Conservation (phyloP, 2,113 vertebrate species). For the Bufo bufo region DNA sequence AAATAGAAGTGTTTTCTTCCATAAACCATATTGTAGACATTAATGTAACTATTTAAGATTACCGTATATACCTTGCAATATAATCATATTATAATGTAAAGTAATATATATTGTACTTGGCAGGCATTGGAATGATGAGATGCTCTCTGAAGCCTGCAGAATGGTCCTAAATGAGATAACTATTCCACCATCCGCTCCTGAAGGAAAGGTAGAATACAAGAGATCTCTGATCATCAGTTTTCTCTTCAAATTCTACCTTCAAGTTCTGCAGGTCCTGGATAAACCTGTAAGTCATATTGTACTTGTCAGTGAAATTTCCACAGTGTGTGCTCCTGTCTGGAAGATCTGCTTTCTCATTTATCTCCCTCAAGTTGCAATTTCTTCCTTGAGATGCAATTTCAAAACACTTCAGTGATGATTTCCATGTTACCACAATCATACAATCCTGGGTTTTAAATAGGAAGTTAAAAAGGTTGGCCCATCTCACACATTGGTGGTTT, state of each 20-base stretch:
- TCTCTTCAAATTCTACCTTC: slow-evolving; percentile 75
- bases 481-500: too few relatives aligned
- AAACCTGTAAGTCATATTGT: slow-evolving; percentile 61
- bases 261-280: slow-evolving; percentile 72
- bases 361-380: too few relatives aligned
- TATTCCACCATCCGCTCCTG: slow-evolving; percentile 67
- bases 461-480: slow-evolving; percentile 37
- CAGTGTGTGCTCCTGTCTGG: too few relatives aligned
- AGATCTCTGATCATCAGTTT: slow-evolving; percentile 53
- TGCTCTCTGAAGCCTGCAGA: slow-evolving; percentile 68
- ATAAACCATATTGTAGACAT: too few relatives aligned
- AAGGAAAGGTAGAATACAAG: slow-evolving; percentile 81
- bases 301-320: not conserved
- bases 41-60: too few relatives aligned
- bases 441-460: slow-evolving; percentile 59
- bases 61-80: too few relatives aligned
- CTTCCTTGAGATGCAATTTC: too few relatives aligned
- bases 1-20: too few relatives aligned
- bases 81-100: too few relatives aligned
- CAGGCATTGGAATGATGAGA: slow-evolving; percentile 71
- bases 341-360: too few relatives aligned
- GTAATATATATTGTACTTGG: not conserved
- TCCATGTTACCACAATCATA: not conserved
- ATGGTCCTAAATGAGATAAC: slow-evolving; percentile 72
- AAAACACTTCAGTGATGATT: too few relatives aligned